Conservation (phyloP, 30 jellyfish, hydroid and myxozoan genomes). For the Kudoa iwatai region DNA sequence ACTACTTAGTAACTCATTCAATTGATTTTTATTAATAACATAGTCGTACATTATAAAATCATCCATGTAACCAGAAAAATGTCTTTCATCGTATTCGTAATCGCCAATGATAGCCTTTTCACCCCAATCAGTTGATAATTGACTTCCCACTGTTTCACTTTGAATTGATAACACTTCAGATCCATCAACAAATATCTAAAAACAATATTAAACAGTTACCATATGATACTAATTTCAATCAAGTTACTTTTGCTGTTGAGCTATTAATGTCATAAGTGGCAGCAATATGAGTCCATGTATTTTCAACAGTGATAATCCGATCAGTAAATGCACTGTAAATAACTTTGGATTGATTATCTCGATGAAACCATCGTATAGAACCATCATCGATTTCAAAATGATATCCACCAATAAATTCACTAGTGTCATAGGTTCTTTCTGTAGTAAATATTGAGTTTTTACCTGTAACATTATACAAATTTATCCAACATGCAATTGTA, state of each 20-base stretch:
- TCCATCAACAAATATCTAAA: slow-evolving; percentile 56
- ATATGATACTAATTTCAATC: not conserved
- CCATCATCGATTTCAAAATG: slow-evolving; percentile 66
- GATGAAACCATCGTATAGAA: slow-evolving; percentile 56
- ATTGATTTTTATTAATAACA: slow-evolving; percentile 30
- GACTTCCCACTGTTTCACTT: slow-evolving; percentile 21
- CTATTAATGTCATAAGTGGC: slow-evolving; percentile 53
- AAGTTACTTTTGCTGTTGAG: slow-evolving; percentile 20
- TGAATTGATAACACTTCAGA: slow-evolving; percentile 43
- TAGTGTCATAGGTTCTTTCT: slow-evolving; percentile 11
- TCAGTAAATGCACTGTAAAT: slow-evolving; percentile 19
- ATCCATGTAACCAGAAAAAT: slow-evolving; percentile 41
- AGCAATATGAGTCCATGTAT: slow-evolving; percentile 69
- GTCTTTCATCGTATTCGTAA: slow-evolving; percentile 58
- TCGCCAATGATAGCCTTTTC: slow-evolving; percentile 57
- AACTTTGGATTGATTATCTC: slow-evolving; percentile 21
- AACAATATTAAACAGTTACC: not conserved
- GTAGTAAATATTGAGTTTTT: slow-evolving; percentile 50
- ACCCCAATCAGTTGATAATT: slow-evolving; percentile 73
- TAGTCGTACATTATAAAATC: slow-evolving; percentile 57
- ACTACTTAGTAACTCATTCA: slow-evolving; percentile 27
- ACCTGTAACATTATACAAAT: slow-evolving; percentile 11
- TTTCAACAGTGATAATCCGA: slow-evolving; percentile 13
- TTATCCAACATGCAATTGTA: slow-evolving; percentile 72
- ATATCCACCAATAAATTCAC: slow-evolving; percentile 41